Evolutionary conservation across 2,888 invertebrate species (phyloP).

Genomic region (Luffia ferchaultella): DNA sequence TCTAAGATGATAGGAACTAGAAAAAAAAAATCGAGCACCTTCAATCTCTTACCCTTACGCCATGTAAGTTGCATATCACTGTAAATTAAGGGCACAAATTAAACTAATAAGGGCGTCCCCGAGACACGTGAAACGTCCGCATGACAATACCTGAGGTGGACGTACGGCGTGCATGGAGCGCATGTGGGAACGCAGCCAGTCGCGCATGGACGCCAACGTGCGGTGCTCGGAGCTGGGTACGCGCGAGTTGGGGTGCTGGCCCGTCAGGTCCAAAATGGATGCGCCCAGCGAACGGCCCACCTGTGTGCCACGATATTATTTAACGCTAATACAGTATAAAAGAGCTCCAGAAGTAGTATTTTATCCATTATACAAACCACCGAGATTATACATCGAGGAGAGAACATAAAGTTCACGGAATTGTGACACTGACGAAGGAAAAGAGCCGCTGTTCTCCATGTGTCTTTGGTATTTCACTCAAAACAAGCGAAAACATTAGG

Average conservation of each 20-base stretch:
- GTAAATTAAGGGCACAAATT: slow-evolving; percentile 43
- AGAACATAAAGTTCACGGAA: too few relatives aligned
- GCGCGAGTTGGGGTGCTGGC: slow-evolving; percentile 82
- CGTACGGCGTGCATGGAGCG: slow-evolving; percentile 27
- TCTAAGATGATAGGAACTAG: background rate
- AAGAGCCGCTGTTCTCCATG: too few relatives aligned
- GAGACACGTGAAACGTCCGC: slow-evolving; percentile 5
- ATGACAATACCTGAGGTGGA: slow-evolving; percentile 36
- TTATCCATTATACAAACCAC: too few relatives aligned
- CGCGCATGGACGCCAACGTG: slow-evolving; percentile 71
- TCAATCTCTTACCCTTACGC: slow-evolving; percentile 38
- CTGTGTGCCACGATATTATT: too few relatives aligned
- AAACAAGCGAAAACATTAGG: too few relatives aligned
- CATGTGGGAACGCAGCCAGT: slow-evolving; percentile 65
- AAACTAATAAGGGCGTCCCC: slow-evolving; percentile 11
- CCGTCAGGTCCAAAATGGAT: slow-evolving; percentile 84
- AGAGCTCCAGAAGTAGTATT: too few relatives aligned
- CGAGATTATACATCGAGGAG: too few relatives aligned
- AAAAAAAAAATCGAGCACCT: slow-evolving; percentile 15
- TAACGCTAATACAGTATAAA: too few relatives aligned
- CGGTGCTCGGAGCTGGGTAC: slow-evolving; percentile 83
- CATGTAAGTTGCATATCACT: slow-evolving; percentile 38
- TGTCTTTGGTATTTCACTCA: too few relatives aligned
- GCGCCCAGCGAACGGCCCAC: slow-evolving; percentile 85
- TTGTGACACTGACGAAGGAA: too few relatives aligned